Base-by-base conservation (phyloP, 64 coral and sea anemone species). In the Stylophora pistillata region DNA sequence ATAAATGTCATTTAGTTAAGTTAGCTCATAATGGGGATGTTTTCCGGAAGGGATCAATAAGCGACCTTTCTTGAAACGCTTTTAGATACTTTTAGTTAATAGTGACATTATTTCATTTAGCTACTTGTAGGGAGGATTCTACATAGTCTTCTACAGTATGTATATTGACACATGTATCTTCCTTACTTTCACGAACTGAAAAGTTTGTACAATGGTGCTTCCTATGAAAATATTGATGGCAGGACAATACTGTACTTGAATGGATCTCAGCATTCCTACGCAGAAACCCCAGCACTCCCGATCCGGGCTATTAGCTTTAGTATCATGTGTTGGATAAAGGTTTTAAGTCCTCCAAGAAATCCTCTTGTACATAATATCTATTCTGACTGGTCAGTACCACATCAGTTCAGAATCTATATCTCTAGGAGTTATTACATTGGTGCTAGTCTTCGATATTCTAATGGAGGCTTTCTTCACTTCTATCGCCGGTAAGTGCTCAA, bases 241-340 rank as follows among this genome's bases (percentile, higher is more conserved):
- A 21, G 14, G 21, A 41, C 29, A 47, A n/a, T n/a, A n/a, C n/a
- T n/a, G n/a, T n/a, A n/a, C n/a, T n/a, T n/a, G n/a, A n/a, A n/a
- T n/a, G n/a, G 34, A 47, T n/a, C n/a, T n/a, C 33, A n/a, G n/a
- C n/a, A 18, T 52, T 17, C 21, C 7, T 65, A 65, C 62, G 62
- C 62, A 65, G 62, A 65, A 65, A 65, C 62, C 62, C 62, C 72
- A 74, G 72, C 72, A 21, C 20, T 74, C 31, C 72, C 72, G 52
- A 74, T 74, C 31, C 72, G 52, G 20, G 52, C 33, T 15, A 74
- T 74, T 6, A 74, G 72, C 72, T 47, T 74, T 34, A 74, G 30
- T 31, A 47, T 74, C 16, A 13, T 74, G 72, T 74, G 34, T 18
- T 74, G 72, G 72, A 74, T 74, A 14, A 74, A 74, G 15, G 32